Percentiles rank a stretch among this genome's conserved stretches.
Conservation (phyloP, 1,140 invertebrate genomes). For the Bradysia coprophila region DNA sequence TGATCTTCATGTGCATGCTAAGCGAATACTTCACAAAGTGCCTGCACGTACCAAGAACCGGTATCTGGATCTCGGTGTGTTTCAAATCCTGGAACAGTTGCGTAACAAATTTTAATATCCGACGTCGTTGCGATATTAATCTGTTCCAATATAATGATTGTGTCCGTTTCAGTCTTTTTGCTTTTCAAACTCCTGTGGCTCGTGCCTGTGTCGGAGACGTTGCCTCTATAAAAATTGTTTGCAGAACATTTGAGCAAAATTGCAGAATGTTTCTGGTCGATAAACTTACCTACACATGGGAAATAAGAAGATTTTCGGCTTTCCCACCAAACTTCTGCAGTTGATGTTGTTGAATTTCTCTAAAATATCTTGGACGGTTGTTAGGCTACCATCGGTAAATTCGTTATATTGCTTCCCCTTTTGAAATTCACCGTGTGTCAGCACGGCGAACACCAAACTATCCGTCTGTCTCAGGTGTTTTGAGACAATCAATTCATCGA, state of each 20-base stretch:
- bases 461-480: constrained; percentile 23
- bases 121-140: constrained; percentile 25
- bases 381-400: constrained; percentile 26
- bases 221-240: too few relatives aligned
- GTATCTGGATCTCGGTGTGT: constrained; percentile 37
- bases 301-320: constrained; percentile 66
- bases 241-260: too few relatives aligned
- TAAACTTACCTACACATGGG: constrained; percentile 46
- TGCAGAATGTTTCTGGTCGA: too few relatives aligned
- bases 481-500: constrained; percentile 20
- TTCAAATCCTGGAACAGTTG: constrained; percentile 40
- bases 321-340: constrained; percentile 34
- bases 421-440: constrained; percentile 31
- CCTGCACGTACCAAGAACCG: constrained; percentile 62
- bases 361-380: constrained; percentile 28
- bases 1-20: constrained; percentile 39
- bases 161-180: too few relatives aligned
- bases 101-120: constrained; percentile 45
- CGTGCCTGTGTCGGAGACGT: too few relatives aligned
- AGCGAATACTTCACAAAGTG: constrained; percentile 54
- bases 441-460: constrained; percentile 34
- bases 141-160: too few relatives aligned
- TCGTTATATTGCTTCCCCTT: constrained; percentile 16
- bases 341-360: constrained; percentile 37
- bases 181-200: too few relatives aligned